Conservation (phyloP, 2,888 invertebrate species). For the Drosophila pseudotalamancana region DNA sequence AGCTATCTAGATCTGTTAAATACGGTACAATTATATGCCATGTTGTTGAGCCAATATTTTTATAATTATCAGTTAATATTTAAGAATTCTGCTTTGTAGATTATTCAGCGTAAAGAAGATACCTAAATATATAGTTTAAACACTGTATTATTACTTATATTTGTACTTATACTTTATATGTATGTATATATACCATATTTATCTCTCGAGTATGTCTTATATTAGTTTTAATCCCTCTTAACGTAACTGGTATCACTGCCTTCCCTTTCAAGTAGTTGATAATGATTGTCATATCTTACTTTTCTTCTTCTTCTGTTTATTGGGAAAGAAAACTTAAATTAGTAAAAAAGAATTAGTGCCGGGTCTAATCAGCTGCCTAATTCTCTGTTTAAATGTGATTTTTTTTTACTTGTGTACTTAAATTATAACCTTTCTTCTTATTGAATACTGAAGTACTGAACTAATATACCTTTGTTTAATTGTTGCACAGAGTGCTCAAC, state of each 20-base stretch:
- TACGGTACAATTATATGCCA: background rate
- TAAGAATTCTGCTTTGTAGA: background rate
- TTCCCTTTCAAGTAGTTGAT: background rate
- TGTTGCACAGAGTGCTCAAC: background rate
- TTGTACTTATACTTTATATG: background rate
- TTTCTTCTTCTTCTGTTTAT: slow-evolving; percentile 2
- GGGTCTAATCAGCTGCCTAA: background rate
- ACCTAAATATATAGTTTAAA: background rate
- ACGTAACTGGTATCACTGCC: background rate
- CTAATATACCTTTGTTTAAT: background rate
- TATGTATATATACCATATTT: background rate
- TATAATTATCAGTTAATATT: background rate
- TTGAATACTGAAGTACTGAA: no score
- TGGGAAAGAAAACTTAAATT: background rate
- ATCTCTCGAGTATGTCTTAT: slow-evolving; percentile 1
- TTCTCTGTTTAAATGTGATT: background rate
- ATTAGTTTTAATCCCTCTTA: slow-evolving; percentile 3
- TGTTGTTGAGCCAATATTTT: background rate
- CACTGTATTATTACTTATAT: slow-evolving; percentile 8
- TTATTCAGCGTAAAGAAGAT: background rate
- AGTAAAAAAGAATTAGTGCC: background rate
- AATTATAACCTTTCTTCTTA: background rate
- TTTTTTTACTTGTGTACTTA: background rate
- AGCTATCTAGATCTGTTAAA: slow-evolving; percentile 23
- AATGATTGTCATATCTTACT: background rate